Evolutionary conservation across 2,113 vertebrate genomes (phyloP).

Genomic region (Diglossa brunneiventris): DNA sequence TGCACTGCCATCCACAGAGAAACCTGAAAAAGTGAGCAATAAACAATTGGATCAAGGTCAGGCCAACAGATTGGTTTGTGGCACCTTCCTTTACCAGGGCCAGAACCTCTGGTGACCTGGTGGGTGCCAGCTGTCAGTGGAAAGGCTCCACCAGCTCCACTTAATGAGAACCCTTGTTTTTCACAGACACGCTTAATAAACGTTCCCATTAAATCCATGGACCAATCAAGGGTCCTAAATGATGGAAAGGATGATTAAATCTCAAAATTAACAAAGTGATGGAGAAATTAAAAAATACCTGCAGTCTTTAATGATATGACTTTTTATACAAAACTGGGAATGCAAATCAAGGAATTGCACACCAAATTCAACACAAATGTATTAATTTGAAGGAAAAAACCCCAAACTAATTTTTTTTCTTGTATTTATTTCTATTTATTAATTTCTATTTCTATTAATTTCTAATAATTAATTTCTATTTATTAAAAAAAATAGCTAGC

Average conservation of each 20-base stretch:
- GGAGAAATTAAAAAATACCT: neutral
- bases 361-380: neutral
- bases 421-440: neutral
- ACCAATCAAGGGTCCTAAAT: conserved; percentile 1
- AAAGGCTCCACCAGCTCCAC: neutral
- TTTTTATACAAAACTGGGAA: neutral
- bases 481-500: neutral
- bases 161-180: conserved; percentile 29
- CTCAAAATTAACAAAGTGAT: neutral
- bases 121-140: neutral
- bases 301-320: neutral
- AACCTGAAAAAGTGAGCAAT: neutral
- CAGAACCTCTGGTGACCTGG: neutral
- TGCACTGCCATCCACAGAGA: neutral
- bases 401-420: neutral
- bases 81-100: neutral
- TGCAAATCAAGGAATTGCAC: neutral
- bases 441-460: neutral
- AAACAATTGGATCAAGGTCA: neutral
- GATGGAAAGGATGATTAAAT: conserved; percentile 42
- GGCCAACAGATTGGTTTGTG: neutral
- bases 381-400: neutral
- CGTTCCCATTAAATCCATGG: neutral
- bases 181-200: conserved; percentile 31
- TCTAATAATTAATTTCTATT: neutral